phyloP scores from a whole-genome alignment of 2,797 vertebrate species.

The Danio kyathit region DNA sequence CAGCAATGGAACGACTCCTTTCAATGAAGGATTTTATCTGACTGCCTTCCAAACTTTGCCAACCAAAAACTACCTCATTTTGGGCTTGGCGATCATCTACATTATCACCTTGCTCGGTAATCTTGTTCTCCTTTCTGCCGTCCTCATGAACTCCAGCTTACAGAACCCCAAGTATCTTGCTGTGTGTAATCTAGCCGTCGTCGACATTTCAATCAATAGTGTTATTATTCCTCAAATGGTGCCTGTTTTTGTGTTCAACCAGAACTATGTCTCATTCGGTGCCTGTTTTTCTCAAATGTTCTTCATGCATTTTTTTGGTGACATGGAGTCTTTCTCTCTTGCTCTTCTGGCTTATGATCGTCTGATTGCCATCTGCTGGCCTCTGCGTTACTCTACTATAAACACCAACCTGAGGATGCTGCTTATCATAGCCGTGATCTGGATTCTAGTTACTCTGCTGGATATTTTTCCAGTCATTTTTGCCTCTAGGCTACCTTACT shows the following conservation, averaged over 20 bases:
- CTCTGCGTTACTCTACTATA: conserved; percentile 60
- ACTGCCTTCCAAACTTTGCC: conserved; percentile 41
- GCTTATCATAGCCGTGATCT: conserved; percentile 52
- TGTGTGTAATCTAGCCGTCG: conserved; percentile 69
- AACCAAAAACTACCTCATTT: conserved; percentile 59
- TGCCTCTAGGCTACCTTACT: conserved; percentile 58
- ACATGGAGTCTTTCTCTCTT: conserved; percentile 65
- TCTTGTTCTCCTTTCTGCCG: conserved; percentile 39
- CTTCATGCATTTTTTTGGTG: conserved; percentile 66
- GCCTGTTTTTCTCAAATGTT: conserved; percentile 66
- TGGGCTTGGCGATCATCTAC: conserved; percentile 58
- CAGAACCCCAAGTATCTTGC: conserved; percentile 73
- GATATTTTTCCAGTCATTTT: conserved; percentile 55
- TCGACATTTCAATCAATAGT: conserved; percentile 68
- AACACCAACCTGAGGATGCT: conserved; percentile 60
- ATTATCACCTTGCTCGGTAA: conserved; percentile 58
- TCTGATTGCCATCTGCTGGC: conserved; percentile 63
- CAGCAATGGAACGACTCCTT: conserved; percentile 25
- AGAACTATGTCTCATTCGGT: conserved; percentile 55
- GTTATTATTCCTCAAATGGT: conserved; percentile 68
- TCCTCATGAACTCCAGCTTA: conserved; percentile 60
- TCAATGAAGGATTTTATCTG: conserved; percentile 54
- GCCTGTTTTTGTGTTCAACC: conserved; percentile 61
- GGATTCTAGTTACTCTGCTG: conserved; percentile 58
- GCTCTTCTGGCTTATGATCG: conserved; percentile 65